Percentiles rank a stretch among this genome's conserved stretches.
phyloP scores from a whole-genome alignment of 2,888 invertebrate genomes.

The Drosophila multiciliata region DNA sequence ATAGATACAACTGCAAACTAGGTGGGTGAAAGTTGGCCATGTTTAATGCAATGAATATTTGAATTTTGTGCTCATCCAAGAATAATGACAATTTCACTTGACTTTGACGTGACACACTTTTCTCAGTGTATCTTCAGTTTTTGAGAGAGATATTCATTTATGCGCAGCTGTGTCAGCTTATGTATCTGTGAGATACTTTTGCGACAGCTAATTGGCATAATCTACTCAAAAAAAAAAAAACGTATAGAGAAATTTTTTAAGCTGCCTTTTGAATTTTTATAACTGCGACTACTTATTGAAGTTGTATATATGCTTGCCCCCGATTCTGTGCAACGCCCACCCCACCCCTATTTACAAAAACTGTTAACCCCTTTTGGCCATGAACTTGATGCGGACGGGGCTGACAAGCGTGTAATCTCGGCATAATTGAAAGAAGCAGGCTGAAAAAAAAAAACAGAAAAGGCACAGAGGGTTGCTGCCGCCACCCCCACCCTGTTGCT shows the following conservation, averaged over 20 bases:
- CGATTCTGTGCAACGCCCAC: background rate
- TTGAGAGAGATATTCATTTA: background rate
- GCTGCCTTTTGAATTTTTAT: background rate
- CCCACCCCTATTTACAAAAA: background rate
- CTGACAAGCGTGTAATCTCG: slow-evolving; percentile 76
- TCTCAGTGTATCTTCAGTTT: background rate
- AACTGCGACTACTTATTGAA: background rate
- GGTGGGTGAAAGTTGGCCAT: slow-evolving; percentile 54
- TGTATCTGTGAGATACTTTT: slow-evolving; percentile 18
- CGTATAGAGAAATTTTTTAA: background rate
- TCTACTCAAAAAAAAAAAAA: slow-evolving; percentile 10
- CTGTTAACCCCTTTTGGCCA: slow-evolving; percentile 30
- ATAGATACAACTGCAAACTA: background rate
- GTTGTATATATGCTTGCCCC: background rate
- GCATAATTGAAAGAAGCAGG: slow-evolving; percentile 51
- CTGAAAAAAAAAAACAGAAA: slow-evolving; percentile 16
- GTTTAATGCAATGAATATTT: slow-evolving; percentile 39
- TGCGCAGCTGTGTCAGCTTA: slow-evolving; percentile 1
- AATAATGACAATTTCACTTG: slow-evolving; percentile 53
- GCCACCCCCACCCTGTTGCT: background rate
- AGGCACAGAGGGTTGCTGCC: slow-evolving; percentile 3
- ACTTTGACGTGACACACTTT: slow-evolving; percentile 44
- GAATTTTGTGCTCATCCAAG: slow-evolving; percentile 29
- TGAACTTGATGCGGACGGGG: slow-evolving; percentile 37
- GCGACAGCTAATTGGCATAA: slow-evolving; percentile 4